Evolutionary conservation across 1,140 invertebrate species (phyloP).

Genomic region (Eufriesea mexicana): DNA sequence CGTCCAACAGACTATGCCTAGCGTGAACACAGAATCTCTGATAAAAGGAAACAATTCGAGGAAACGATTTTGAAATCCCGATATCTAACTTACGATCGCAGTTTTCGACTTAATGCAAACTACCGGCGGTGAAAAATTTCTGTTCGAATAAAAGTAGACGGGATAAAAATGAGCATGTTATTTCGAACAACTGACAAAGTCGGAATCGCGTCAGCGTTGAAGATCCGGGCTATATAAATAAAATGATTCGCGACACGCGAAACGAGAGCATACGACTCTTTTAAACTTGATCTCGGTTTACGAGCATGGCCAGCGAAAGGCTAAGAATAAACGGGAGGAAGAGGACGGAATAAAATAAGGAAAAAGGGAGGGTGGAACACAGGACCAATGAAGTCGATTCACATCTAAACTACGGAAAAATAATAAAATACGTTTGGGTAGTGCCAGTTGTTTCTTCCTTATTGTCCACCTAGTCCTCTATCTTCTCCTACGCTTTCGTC

Average conservation of each 20-base stretch:
- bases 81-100: too few relatives aligned
- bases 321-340: neutral
- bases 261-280: slow-evolving; percentile 32
- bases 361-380: neutral
- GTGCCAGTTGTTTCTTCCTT: slow-evolving; percentile 8
- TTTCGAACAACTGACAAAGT: neutral
- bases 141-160: too few relatives aligned
- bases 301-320: slow-evolving; percentile 32
- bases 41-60: too few relatives aligned
- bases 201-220: neutral
- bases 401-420: slow-evolving; percentile 27
- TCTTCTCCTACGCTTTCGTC: slow-evolving; percentile 13
- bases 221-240: slow-evolving; percentile 19
- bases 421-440: slow-evolving; percentile 18
- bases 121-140: too few relatives aligned
- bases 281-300: slow-evolving; percentile 34
- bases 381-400: slow-evolving; percentile 36
- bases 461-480: slow-evolving; percentile 16
- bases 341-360: neutral
- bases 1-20: too few relatives aligned
- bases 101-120: too few relatives aligned
- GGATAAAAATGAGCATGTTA: neutral
- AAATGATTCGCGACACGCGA: slow-evolving; percentile 35
- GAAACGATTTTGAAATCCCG: too few relatives aligned
- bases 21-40: too few relatives aligned